phyloP scores from a whole-genome alignment of 30 jellyfish, hydroid and myxozoan species.

The Nemopilema nomurai region DNA sequence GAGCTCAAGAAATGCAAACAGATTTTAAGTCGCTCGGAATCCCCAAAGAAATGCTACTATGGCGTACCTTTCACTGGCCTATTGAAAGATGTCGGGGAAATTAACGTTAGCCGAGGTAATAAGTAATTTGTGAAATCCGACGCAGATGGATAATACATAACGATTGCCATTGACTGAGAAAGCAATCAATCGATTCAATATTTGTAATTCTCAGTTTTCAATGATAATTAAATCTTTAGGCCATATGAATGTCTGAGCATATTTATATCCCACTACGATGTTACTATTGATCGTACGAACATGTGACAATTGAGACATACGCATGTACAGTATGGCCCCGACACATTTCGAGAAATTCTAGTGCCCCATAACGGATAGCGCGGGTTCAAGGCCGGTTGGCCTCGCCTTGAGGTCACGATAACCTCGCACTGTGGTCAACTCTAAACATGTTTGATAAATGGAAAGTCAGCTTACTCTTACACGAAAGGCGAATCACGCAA shows the following conservation, averaged over 20 bases:
- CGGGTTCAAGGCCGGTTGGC: neutral
- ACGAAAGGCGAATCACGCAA: too few species aligned
- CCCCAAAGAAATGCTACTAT: neutral
- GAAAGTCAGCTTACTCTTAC: neutral
- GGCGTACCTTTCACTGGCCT: neutral
- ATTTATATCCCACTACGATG: neutral
- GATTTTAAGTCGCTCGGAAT: neutral
- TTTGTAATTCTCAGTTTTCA: neutral
- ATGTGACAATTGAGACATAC: too few species aligned
- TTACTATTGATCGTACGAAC: too few species aligned
- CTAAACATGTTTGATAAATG: neutral
- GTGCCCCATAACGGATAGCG: neutral
- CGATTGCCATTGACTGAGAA: neutral
- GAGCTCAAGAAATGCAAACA: neutral
- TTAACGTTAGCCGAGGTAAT: neutral
- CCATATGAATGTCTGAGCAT: neutral
- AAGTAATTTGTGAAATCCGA: neutral
- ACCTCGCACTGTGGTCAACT: neutral
- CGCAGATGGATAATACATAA: neutral
- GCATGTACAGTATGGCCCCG: too few species aligned
- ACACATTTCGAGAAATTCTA: neutral
- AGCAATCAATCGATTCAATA: neutral
- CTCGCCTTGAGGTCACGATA: neutral
- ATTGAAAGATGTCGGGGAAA: neutral
- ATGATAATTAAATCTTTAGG: neutral